Evolutionary conservation across 1,140 invertebrate genomes (phyloP).

Genomic region (Piezodorus guildinii): DNA sequence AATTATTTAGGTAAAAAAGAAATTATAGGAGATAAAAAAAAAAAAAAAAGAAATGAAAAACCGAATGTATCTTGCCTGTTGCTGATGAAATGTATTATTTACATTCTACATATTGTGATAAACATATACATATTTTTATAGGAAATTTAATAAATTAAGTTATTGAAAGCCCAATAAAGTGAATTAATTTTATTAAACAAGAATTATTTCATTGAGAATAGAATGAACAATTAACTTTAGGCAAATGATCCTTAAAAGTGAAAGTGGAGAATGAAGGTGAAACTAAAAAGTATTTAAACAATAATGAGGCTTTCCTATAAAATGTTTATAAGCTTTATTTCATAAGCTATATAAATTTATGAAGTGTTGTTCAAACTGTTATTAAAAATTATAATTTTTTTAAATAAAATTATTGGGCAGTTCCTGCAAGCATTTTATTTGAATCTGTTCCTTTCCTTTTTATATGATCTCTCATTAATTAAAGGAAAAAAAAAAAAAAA

Average conservation of each 20-base stretch:
- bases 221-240: too few species aligned
- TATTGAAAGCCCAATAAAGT: background rate
- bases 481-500: too few species aligned
- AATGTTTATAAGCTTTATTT: too few species aligned
- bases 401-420: constrained; percentile 10
- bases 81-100: background rate
- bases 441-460: too few species aligned
- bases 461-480: too few species aligned
- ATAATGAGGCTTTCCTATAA: too few species aligned
- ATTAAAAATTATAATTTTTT: constrained; percentile 2
- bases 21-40: background rate
- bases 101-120: background rate
- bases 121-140: constrained; percentile 8
- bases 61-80: constrained; percentile 1
- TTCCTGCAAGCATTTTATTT: background rate
- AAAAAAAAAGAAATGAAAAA: background rate
- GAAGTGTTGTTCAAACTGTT: constrained; percentile 2
- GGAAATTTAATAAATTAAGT: background rate
- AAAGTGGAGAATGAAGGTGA: too few species aligned
- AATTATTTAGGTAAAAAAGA: constrained; percentile 4
- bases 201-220: too few species aligned
- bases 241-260: too few species aligned
- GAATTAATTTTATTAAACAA: too few species aligned
- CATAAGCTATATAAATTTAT: background rate
- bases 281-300: too few species aligned